Evolutionary conservation across 1,140 invertebrate genomes (phyloP), one percentile per base, ranked within the genome.

Genomic region (Leptopilina clavipes): DNA sequence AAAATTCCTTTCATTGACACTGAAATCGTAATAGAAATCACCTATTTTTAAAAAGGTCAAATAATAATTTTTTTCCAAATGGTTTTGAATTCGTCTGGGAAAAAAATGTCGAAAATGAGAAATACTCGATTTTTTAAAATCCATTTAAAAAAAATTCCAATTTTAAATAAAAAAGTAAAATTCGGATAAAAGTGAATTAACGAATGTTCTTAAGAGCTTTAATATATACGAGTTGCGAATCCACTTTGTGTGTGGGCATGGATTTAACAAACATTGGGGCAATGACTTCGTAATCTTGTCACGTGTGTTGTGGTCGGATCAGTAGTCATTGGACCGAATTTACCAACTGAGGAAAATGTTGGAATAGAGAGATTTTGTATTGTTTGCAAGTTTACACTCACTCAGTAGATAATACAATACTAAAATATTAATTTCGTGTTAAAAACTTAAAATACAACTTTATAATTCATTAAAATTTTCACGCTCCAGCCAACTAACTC

Each of bases 211-310:
- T 59, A 59, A 19, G 10, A 59, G 22, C 14, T 12, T 59, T 52
- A n/a, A 25, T 5, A 22, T 37, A 10, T 22, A 31, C 14, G 56
- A 31, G 10, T 65, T 65, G 19, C 25, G 14, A 65, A 31, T 65
- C 59, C 14, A 65, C 22, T n/a, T 31, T 37, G 11, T n/a, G 3
- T 25, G 54, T 6, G 17, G 8, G 19, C 12, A 6, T 65, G 19
- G 59, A 31, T 37, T 65, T 31, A 37, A 8, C 25, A 37, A 65
- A 65, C 59, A 65, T 31, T 65, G 7, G n/a, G 19, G 59, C 25
- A 65, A 65, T 65, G 59, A 8, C 59, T 65, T 65, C 14, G 19
- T 65, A 37, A 65, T 65, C 22, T 65, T 65, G 59, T 65, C 59
- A 65, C 59, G 25, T 65, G 22, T n/a, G 5, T 12, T 37, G 22